Evolutionary conservation across 1,140 invertebrate genomes (phyloP).

Genomic region (Calliopsis andreniformis): DNA sequence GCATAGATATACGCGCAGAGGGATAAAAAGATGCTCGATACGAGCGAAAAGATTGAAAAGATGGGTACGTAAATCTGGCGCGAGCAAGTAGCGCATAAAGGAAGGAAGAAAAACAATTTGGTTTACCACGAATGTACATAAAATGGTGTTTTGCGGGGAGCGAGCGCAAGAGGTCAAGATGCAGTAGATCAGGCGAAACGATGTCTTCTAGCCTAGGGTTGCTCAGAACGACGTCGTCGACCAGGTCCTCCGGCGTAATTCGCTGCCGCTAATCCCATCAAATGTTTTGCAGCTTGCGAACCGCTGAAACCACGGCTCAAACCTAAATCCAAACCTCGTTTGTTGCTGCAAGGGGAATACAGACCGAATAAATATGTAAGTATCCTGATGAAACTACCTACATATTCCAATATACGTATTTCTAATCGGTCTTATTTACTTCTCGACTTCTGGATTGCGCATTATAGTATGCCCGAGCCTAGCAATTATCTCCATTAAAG

Average conservation of each 20-base stretch:
- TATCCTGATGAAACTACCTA: background rate
- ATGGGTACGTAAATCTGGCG: no score
- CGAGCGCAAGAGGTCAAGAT: conserved; percentile 36
- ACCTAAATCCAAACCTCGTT: conserved; percentile 91
- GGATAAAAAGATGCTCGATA: no score
- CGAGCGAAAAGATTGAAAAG: no score
- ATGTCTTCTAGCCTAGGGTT: conserved; percentile 61
- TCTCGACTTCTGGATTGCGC: conserved; percentile 82
- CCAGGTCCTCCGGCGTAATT: conserved; percentile 93
- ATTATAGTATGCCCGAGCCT: conserved; percentile 73
- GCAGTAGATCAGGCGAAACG: conserved; percentile 7
- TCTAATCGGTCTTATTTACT: conserved; percentile 81
- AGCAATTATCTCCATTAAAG: conserved; percentile 80
- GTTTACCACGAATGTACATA: background rate
- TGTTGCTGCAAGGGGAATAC: conserved; percentile 83
- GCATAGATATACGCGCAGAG: background rate
- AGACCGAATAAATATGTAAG: no score
- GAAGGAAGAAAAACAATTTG: background rate
- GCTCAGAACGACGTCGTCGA: conserved; percentile 88
- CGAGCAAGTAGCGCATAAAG: background rate
- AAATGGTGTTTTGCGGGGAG: conserved; percentile 6
- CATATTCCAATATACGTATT: no score
- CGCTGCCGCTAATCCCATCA: conserved; percentile 93
- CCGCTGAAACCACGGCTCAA: conserved; percentile 93
- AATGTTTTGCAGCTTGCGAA: conserved; percentile 92